phyloP scores from a whole-genome alignment of 2,113 vertebrate genomes.

The Xiphias gladius region DNA sequence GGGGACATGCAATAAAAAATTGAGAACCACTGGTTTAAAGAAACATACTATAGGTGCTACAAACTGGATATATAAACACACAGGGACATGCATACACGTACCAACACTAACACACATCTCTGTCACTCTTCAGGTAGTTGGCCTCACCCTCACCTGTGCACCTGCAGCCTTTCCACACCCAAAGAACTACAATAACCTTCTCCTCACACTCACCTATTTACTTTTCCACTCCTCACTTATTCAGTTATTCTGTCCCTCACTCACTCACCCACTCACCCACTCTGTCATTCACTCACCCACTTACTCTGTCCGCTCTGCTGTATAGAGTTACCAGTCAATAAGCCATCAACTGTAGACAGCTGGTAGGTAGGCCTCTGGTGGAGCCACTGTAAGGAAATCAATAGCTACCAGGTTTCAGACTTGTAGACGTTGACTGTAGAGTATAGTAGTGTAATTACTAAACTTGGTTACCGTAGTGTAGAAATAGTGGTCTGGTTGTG shows the following conservation, averaged over 20 bases:
- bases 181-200: slow-evolving; percentile 77
- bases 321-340: slow-evolving; percentile 78
- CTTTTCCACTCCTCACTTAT: slow-evolving; percentile 76
- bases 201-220: slow-evolving; percentile 80
- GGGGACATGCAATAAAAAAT: no score
- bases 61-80: slow-evolving; percentile 51
- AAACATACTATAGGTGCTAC: background rate
- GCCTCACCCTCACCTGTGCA: slow-evolving; percentile 84
- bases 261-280: slow-evolving; percentile 73
- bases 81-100: slow-evolving; percentile 64
- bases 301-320: slow-evolving; percentile 72
- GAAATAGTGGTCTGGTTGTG: background rate
- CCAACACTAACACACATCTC: slow-evolving; percentile 58
- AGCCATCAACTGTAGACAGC: slow-evolving; percentile 58
- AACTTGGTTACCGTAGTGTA: slow-evolving; percentile 10
- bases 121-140: slow-evolving; percentile 84
- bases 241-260: slow-evolving; percentile 69
- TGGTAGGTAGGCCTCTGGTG: slow-evolving; percentile 48
- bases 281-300: slow-evolving; percentile 86
- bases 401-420: slow-evolving; percentile 59
- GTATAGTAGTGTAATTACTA: background rate
- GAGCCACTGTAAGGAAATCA: slow-evolving; percentile 68
- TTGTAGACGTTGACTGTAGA: slow-evolving; percentile 20
- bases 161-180: slow-evolving; percentile 83
- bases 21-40: no score